phyloP scores from a whole-genome alignment of 2,113 vertebrate species.

The Brachirus orientalis region DNA sequence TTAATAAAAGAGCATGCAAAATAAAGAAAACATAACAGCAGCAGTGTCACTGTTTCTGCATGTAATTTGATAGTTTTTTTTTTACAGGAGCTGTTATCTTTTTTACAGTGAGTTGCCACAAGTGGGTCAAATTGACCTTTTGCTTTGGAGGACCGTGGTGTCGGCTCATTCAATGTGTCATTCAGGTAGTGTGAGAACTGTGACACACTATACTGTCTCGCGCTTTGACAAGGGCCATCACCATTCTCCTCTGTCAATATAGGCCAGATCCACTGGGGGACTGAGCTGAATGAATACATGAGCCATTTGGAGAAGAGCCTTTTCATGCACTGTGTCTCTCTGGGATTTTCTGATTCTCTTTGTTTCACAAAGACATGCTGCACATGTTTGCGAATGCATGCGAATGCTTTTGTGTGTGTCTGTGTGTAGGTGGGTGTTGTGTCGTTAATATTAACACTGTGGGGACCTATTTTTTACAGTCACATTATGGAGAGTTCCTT shows the following conservation, averaged over 20 bases:
- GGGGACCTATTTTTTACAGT: too few relatives aligned
- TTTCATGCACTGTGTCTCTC: constrained; percentile 66
- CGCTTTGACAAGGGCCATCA: constrained; percentile 58
- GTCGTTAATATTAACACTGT: not conserved
- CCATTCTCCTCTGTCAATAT: constrained; percentile 73
- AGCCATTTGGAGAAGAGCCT: constrained; percentile 63
- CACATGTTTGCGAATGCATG: constrained; percentile 6
- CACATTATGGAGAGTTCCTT: too few relatives aligned
- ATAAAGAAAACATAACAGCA: too few relatives aligned
- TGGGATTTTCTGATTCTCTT: constrained; percentile 64
- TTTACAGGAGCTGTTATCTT: too few relatives aligned
- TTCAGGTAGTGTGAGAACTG: constrained; percentile 75
- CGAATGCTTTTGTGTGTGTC: not conserved
- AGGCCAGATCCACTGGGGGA: constrained; percentile 60
- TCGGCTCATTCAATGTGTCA: constrained; percentile 37
- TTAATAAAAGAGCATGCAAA: too few relatives aligned
- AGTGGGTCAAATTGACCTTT: constrained; percentile 18
- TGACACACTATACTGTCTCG: constrained; percentile 62
- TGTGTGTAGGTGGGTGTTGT: not conserved
- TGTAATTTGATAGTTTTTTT: too few relatives aligned
- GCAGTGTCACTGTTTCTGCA: too few relatives aligned
- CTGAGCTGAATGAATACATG: constrained; percentile 61
- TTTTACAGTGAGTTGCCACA: too few relatives aligned
- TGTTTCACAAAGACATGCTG: constrained; percentile 51
- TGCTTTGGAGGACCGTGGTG: not conserved